These are phyloP conservation scores for Epistrophella euchroma DNA, from an alignment of 2,888 invertebrate species.

Conservation along the genomic window DNA sequence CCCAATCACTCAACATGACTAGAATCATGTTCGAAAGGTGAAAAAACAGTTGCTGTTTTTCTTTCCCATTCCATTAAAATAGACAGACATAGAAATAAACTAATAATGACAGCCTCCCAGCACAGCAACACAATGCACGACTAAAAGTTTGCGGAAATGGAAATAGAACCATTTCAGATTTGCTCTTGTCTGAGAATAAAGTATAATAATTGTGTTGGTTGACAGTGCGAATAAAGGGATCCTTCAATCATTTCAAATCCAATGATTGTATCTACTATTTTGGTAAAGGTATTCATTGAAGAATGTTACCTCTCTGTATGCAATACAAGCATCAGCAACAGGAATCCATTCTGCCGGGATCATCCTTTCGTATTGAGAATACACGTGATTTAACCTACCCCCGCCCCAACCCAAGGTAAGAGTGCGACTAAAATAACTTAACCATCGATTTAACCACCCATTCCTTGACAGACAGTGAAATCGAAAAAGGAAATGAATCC, in stretches of 20 bases:
- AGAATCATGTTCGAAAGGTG: neutral
- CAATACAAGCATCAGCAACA: conserved; percentile 12
- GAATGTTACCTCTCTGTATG: conserved; percentile 23
- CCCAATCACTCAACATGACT: conserved; percentile 11
- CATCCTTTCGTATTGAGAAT: neutral
- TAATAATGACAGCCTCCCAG: conserved; percentile 46
- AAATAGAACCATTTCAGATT: conserved; percentile 54
- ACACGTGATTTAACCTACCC: neutral
- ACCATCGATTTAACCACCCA: conserved; percentile 25
- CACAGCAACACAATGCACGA: conserved; percentile 14
- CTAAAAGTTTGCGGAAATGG: conserved; percentile 23
- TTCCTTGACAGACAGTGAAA: conserved; percentile 43
- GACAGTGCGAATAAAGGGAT: conserved; percentile 38
- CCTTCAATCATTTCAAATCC: conserved; percentile 38
- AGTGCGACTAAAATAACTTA: conserved; percentile 54
- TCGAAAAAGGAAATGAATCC: conserved; percentile 63
- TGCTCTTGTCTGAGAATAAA: conserved; percentile 44
- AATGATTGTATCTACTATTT: conserved; percentile 54
- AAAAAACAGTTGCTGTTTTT: neutral
- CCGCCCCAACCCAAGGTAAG: conserved; percentile 2
- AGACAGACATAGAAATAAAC: conserved; percentile 30
- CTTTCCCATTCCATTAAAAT: conserved; percentile 4
- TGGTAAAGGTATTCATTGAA: conserved; percentile 8
- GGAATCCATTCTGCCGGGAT: neutral
- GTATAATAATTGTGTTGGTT: conserved; percentile 50